phyloP scores from a whole-genome alignment of 1,140 invertebrate species.

The Proctacanthus coquilletti region DNA sequence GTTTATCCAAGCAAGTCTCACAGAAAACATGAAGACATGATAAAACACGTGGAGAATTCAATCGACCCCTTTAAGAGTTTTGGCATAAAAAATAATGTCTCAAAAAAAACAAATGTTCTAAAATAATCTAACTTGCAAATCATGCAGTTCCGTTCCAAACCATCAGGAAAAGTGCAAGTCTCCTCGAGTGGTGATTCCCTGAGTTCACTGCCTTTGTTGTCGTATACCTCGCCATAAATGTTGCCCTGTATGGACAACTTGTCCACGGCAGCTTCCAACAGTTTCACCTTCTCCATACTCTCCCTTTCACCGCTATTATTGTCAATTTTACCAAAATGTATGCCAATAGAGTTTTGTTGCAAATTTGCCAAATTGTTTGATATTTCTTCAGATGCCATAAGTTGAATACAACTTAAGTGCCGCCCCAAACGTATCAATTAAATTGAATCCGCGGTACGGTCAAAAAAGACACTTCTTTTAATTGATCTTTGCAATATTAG shows the following conservation, averaged over 20 bases:
- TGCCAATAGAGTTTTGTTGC: neutral
- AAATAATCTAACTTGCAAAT: slow-evolving; percentile 21
- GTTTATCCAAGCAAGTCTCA: slow-evolving; percentile 69
- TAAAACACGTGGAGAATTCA: slow-evolving; percentile 67
- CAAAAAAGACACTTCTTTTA: neutral
- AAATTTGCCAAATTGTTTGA: slow-evolving; percentile 1
- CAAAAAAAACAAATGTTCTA: neutral
- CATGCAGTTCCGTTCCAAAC: slow-evolving; percentile 25
- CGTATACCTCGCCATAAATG: slow-evolving; percentile 1
- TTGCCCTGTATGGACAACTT: neutral
- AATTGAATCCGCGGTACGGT: too few species aligned
- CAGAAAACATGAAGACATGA: slow-evolving; percentile 89
- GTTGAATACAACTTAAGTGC: slow-evolving; percentile 6
- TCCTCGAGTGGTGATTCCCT: slow-evolving; percentile 1
- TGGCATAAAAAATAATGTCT: slow-evolving; percentile 10
- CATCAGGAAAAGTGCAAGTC: slow-evolving; percentile 6
- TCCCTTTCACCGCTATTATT: neutral
- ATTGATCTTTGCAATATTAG: neutral
- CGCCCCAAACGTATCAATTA: too few species aligned
- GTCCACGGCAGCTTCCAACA: neutral
- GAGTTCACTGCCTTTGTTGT: neutral
- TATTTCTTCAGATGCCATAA: slow-evolving; percentile 5
- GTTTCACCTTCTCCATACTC: neutral
- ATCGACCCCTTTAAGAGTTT: slow-evolving; percentile 50
- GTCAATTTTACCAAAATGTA: slow-evolving; percentile 1